A percentile compares a stretch with the other conserved stretches of the same genome.
Conservation (phyloP, 2,888 invertebrate genomes). For the Netelia inedita region DNA sequence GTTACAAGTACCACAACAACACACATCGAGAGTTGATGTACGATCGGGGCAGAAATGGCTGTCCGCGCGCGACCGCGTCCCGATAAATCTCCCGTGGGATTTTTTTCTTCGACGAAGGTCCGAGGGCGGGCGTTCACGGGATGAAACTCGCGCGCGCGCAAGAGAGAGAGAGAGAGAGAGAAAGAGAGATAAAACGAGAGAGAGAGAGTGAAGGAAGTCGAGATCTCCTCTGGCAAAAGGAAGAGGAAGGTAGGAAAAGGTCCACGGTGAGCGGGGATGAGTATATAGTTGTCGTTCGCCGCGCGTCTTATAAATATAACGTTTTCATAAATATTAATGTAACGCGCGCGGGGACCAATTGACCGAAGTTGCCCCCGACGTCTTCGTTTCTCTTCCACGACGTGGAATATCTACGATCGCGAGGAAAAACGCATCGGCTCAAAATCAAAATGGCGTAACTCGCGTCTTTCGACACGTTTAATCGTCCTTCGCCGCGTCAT, state of each 20-base stretch:
- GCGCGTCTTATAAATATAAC: slow-evolving; percentile 81
- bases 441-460: neutral
- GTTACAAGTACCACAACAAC: slow-evolving; percentile 77
- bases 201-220: slow-evolving; percentile 26
- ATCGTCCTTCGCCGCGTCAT: too few species aligned
- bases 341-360: slow-evolving; percentile 62
- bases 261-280: slow-evolving; percentile 8
- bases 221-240: slow-evolving; percentile 21
- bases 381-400: slow-evolving; percentile 27
- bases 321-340: slow-evolving; percentile 83
- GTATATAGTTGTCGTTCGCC: slow-evolving; percentile 75
- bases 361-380: slow-evolving; percentile 50
- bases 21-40: slow-evolving; percentile 79
- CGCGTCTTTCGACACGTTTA: too few species aligned
- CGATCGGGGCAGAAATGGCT: slow-evolving; percentile 82
- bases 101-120: slow-evolving; percentile 62
- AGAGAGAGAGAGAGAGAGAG: neutral
- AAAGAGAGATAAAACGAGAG: slow-evolving; percentile 12
- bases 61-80: slow-evolving; percentile 80
- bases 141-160: neutral
- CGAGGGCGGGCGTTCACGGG: slow-evolving; percentile 59
- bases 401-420: neutral
- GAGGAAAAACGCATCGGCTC: neutral
- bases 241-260: slow-evolving; percentile 39
- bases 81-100: slow-evolving; percentile 82